Base-by-base conservation (phyloP, 2,113 vertebrate species). In the Chaetura pelagica region DNA sequence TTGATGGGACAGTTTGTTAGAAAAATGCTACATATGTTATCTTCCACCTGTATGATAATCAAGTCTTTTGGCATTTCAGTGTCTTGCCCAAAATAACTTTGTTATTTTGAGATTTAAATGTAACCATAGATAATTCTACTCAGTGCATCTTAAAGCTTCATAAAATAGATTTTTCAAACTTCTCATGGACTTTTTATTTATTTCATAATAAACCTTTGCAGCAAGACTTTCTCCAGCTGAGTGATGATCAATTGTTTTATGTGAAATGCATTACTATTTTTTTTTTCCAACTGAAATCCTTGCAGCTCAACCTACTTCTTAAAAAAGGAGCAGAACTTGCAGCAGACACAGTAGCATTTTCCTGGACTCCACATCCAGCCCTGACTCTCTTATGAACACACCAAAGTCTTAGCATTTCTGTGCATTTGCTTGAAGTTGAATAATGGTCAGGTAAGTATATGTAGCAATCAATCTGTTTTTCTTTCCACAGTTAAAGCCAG, bases 71-170 rank as follows among this genome's bases (percentile, higher is more conserved):
- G 98, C 97, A 98, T 98, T 98, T 99, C 98, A 98, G 96, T 97
- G 94, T 98, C 97, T 98, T 95, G 95, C 94, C 96, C 97, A 97
- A 96, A 97, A 97, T 97, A 98, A 97, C 97, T 97, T 98, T 95
- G 92, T 96, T 98, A 97, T 98, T 98, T 98, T 96, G 96, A 97
- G 97, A 97, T 93, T 89, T 96, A 97, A 98, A 98, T 98, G 98
- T 98, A 99, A 98, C 95, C 97, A 95, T 98, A 98, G 97, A 97
- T 98, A 98, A 98, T 98, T 98, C 97, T 97, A 96, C 96, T 98
- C 97, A 93, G 93, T 98, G 98, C 98, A 98, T 98, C 98, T 98
- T 98, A 99, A 99, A 98, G 98, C 98, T 98, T 98, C 98, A 98
- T 98, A 98, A 99, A 98, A 98, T 98, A 98, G 95, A 96, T 98